Evolutionary conservation across 2,797 vertebrate genomes (phyloP).

Genomic region (Siniperca undulata): DNA sequence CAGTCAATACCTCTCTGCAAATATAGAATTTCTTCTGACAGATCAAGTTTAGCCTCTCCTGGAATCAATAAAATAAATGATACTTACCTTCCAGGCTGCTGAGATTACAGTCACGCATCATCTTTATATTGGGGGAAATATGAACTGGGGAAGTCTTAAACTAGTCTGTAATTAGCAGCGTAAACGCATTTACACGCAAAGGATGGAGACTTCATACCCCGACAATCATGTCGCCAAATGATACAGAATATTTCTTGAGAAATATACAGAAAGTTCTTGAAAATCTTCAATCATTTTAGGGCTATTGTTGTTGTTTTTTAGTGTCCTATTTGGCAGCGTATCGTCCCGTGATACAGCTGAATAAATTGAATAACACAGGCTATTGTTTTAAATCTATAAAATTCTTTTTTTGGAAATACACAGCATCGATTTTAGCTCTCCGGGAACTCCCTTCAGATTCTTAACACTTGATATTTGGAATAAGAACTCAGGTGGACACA

Average conservation of each 20-base stretch:
- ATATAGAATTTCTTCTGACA: neutral
- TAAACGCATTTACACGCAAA: neutral
- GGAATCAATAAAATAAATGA: slow-evolving; percentile 60
- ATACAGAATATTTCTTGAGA: slow-evolving; percentile 25
- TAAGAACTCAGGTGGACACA: slow-evolving; percentile 92
- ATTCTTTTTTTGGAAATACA: slow-evolving; percentile 58
- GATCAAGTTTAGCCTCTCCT: slow-evolving; percentile 12
- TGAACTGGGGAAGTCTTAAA: neutral
- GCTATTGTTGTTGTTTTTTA: neutral
- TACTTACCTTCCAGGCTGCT: slow-evolving; percentile 75
- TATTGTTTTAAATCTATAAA: slow-evolving; percentile 65
- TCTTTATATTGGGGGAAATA: slow-evolving; percentile 25
- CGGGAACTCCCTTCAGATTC: slow-evolving; percentile 84
- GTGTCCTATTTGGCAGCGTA: slow-evolving; percentile 20
- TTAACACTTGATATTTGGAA: slow-evolving; percentile 89
- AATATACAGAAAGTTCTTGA: slow-evolving; percentile 12
- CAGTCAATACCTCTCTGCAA: slow-evolving; percentile 17
- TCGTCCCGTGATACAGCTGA: neutral
- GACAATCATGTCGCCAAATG: slow-evolving; percentile 3
- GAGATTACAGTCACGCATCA: slow-evolving; percentile 54
- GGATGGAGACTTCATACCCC: neutral
- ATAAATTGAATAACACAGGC: neutral
- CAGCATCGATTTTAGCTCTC: slow-evolving; percentile 83
- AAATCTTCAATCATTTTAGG: slow-evolving; percentile 7
- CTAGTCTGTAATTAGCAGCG: neutral